Evolutionary conservation across 1,140 invertebrate genomes (phyloP), one percentile per base, ranked within the genome.

Genomic region (Aphelenchoides fujianensis): DNA sequence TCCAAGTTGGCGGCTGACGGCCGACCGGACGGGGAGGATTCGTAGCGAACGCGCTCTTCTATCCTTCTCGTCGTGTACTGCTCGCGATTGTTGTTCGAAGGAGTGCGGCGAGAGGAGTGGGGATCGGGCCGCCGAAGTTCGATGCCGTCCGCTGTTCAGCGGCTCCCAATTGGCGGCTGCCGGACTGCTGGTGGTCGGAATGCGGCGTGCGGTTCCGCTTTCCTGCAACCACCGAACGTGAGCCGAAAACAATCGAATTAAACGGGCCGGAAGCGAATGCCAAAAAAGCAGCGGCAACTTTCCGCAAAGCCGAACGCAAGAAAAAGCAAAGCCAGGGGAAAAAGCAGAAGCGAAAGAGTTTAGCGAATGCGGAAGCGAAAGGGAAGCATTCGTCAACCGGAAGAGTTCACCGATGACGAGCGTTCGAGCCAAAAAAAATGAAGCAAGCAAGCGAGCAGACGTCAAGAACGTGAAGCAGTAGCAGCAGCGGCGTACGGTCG

Each of bases 21-120:
- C 2, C 2, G 16, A 30, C 53, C 34, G 1, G 67, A 23, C n/a
- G 61, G 1, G 28, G 67, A 69, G 23, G 27, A 23, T 23, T 12
- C 12, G 12, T 27, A 30, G 1, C 23, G 12, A 70, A 12, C n/a
- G n/a, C 12, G 63, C 28, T 12, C 3, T 69, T 69, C 19, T 16
- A 1, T 69, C 27, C n/a, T 69, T n/a, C 12, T 69, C 23, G n/a
- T 71, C 30, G 57, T 69, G 62, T 12, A 30, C 12, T 23, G 16
- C 16, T 16, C 61, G 30, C n/a, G 68, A 69, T 23, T 70, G 34
- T 69, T 69, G 61, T n/a, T 71, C 2, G 23, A 71, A n/a, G n/a
- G n/a, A n/a, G n/a, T n/a, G 61, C 68, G 5, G 27, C 5, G 9
- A 68, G 28, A 5, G 9, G n/a, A 61, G 31, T 61, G 62, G 16